These are phyloP conservation scores for Ennomos fuscantarius DNA, from an alignment of 2,888 invertebrate species.

Conservation along the genomic window DNA sequence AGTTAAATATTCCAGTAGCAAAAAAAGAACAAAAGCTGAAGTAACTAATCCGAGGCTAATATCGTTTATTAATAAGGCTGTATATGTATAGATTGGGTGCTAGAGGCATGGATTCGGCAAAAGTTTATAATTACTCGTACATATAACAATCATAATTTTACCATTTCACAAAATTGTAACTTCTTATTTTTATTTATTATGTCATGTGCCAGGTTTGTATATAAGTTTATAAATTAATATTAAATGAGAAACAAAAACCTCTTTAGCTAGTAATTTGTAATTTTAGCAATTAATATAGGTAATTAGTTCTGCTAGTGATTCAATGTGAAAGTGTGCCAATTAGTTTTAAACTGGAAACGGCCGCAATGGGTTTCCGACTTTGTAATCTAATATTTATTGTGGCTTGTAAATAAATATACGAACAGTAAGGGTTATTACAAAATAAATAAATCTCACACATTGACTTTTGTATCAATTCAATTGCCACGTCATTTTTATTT, in stretches of 20 bases:
- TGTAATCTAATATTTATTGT: constrained; percentile 75
- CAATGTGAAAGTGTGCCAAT: constrained; percentile 85
- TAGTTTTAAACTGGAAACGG: constrained; percentile 65
- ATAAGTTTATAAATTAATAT: constrained; percentile 28
- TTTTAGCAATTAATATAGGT: constrained; percentile 52
- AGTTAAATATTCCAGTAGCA: too few relatives aligned
- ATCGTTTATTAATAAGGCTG: too few relatives aligned
- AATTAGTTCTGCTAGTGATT: constrained; percentile 80
- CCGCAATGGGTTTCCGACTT: constrained; percentile 54
- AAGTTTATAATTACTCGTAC: too few relatives aligned
- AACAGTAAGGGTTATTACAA: constrained; percentile 9
- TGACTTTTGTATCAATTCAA: too few relatives aligned
- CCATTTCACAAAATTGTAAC: too few relatives aligned
- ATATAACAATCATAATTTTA: too few relatives aligned
- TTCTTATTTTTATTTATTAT: background rate
- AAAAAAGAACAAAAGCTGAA: too few relatives aligned
- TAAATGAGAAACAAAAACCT: constrained; percentile 57
- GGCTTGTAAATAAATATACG: constrained; percentile 62
- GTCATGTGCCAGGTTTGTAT: background rate
- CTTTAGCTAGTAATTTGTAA: constrained; percentile 70
- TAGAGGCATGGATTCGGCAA: too few relatives aligned
- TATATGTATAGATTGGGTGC: too few relatives aligned
- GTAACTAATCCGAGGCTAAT: too few relatives aligned
- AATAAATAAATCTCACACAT: too few relatives aligned
- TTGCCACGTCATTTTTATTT: too few relatives aligned